These are phyloP conservation scores for Drosophila takahashii DNA, from an alignment of 1,140 invertebrate genomes.

Conservation along the genomic window DNA sequence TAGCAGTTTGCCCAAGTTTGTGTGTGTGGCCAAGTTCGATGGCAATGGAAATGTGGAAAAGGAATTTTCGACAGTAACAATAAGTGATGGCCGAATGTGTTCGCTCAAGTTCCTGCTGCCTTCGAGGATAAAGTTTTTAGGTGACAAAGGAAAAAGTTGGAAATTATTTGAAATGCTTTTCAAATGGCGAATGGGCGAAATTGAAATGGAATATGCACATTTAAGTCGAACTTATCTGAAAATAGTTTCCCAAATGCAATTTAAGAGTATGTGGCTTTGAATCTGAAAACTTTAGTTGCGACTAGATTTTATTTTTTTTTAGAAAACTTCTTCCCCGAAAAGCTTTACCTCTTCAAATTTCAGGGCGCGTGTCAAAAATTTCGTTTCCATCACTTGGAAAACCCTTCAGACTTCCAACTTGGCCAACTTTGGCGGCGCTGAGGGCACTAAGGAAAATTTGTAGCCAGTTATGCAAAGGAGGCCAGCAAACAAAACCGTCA, in stretches of 20 bases:
- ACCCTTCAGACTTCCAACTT: constrained; percentile 34
- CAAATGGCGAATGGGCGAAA: constrained; percentile 39
- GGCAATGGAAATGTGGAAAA: constrained; percentile 42
- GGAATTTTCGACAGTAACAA: constrained; percentile 53
- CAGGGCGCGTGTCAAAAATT: constrained; percentile 71
- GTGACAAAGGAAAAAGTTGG: constrained; percentile 50
- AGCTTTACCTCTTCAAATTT: constrained; percentile 36
- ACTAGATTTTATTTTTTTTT: neutral
- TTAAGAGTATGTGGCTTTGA: constrained; percentile 13
- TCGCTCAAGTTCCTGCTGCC: constrained; percentile 7
- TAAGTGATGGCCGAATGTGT: constrained; percentile 49
- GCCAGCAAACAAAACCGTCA: constrained; percentile 51
- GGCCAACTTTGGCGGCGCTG: constrained; percentile 27
- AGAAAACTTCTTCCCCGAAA: neutral
- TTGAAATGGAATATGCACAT: constrained; percentile 54
- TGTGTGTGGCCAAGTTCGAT: constrained; percentile 40
- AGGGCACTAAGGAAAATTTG: constrained; percentile 52
- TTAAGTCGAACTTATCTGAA: constrained; percentile 20
- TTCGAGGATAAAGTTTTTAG: constrained; percentile 49
- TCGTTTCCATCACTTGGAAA: constrained; percentile 60
- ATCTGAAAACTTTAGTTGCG: constrained; percentile 25
- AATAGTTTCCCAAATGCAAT: constrained; percentile 31
- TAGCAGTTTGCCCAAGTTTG: constrained; percentile 30
- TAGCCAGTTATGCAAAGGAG: constrained; percentile 77
- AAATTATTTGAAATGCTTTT: constrained; percentile 47